phyloP scores from a whole-genome alignment of 2,797 vertebrate genomes.

The Aplochiton taeniatus region DNA sequence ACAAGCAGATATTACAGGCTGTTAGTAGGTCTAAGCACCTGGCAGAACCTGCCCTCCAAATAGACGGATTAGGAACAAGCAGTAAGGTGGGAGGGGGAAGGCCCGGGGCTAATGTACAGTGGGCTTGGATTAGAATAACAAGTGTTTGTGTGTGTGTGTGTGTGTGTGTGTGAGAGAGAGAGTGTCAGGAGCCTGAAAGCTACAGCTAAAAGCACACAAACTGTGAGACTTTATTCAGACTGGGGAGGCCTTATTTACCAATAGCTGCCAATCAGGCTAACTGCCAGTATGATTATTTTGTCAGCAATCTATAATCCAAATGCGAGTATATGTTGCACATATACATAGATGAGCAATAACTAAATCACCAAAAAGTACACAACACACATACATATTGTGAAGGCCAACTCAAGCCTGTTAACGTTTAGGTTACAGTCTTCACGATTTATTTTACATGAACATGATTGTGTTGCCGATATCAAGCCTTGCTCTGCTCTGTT shows the following conservation, averaged over 20 bases:
- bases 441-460: too few relatives aligned
- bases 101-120: slow-evolving; percentile 36
- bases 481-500: slow-evolving; percentile 27
- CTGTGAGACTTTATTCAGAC: slow-evolving; percentile 33
- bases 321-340: too few relatives aligned
- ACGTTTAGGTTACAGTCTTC: too few relatives aligned
- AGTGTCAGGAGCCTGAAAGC: slow-evolving; percentile 10
- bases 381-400: too few relatives aligned
- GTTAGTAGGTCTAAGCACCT: slow-evolving; percentile 29
- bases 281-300: neutral
- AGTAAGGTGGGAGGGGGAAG: slow-evolving; percentile 31
- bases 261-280: slow-evolving; percentile 41
- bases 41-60: slow-evolving; percentile 59
- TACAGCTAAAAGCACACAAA: slow-evolving; percentile 3
- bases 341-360: too few relatives aligned
- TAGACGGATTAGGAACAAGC: slow-evolving; percentile 58
- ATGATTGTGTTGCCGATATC: too few relatives aligned
- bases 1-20: slow-evolving; percentile 15
- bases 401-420: too few relatives aligned
- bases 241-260: slow-evolving; percentile 36
- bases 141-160: slow-evolving; percentile 23
- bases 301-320: too few relatives aligned
- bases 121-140: slow-evolving; percentile 57
- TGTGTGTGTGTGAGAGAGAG: too few relatives aligned
- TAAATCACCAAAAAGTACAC: too few relatives aligned